Percentiles rank a stretch among this genome's conserved stretches.
These are phyloP conservation scores for Jordanella pulchra DNA, from an alignment of 2,797 vertebrate genomes.

Conservation along the genomic window DNA sequence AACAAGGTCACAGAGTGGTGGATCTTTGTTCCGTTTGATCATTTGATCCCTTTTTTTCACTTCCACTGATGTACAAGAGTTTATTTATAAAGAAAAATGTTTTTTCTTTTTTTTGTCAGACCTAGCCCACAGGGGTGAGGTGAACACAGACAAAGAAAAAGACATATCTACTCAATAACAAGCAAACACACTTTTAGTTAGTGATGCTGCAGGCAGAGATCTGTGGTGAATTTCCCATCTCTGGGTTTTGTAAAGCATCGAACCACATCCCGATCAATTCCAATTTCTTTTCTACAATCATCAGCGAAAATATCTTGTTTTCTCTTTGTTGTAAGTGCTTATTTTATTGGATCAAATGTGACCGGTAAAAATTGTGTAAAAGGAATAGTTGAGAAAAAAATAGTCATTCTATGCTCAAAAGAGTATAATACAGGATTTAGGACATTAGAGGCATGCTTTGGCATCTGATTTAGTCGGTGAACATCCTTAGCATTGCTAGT, in stretches of 20 bases:
- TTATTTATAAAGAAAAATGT: background rate
- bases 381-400: background rate
- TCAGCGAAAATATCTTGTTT: background rate
- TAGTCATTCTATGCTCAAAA: background rate
- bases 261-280: background rate
- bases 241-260: background rate
- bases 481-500: background rate
- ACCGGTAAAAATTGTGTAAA: background rate
- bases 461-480: background rate
- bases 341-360: background rate
- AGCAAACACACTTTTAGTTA: background rate
- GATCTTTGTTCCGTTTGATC: background rate
- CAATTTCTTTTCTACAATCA: background rate
- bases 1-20: conserved; percentile 4
- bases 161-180: background rate
- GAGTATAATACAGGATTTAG: background rate
- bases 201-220: background rate
- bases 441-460: background rate
- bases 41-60: background rate
- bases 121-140: background rate
- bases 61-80: background rate
- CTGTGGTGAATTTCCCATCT: background rate
- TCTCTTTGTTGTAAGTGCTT: background rate
- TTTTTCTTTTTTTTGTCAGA: background rate
- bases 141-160: background rate